Evolutionary conservation across 2,113 vertebrate genomes (phyloP).

Genomic region (Ophiodon elongatus): DNA sequence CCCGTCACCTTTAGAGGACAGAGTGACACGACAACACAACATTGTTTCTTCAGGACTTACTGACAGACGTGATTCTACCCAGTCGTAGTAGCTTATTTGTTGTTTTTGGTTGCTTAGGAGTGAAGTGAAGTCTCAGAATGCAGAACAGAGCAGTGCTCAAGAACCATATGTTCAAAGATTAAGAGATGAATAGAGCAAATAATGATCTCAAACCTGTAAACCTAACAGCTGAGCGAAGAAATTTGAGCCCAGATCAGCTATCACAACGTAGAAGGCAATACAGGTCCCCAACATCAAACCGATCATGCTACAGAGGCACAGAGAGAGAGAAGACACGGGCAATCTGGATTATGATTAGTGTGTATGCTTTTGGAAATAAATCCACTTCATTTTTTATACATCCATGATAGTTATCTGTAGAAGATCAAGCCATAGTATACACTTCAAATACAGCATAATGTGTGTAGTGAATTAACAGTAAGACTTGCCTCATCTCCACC

Average conservation of each 20-base stretch:
- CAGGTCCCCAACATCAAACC: constrained; percentile 98
- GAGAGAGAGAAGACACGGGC: neutral
- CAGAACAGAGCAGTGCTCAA: neutral
- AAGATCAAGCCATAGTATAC: neutral
- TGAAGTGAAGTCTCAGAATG: neutral
- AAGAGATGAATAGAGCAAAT: neutral
- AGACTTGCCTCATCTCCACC: constrained; percentile 93
- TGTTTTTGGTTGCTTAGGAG: neutral
- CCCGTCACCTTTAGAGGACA: constrained; percentile 86
- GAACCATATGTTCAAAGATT: neutral
- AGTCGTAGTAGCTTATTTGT: neutral
- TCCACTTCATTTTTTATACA: neutral
- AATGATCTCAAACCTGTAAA: constrained; percentile 86
- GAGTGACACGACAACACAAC: neutral
- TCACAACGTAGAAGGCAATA: constrained; percentile 98
- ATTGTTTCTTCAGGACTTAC: neutral
- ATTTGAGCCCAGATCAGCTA: constrained; percentile 95
- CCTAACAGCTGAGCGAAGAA: constrained; percentile 94
- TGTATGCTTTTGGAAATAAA: neutral
- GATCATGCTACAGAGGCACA: constrained; percentile 88
- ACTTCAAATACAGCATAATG: neutral
- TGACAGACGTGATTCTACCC: neutral
- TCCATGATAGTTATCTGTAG: neutral
- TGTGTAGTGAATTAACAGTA: neutral
- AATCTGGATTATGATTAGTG: neutral